A percentile compares a stretch with the other conserved stretches of the same genome.
These are phyloP conservation scores for Halotydeus destructor DNA, from an alignment of 1,140 invertebrate species.

Conservation along the genomic window DNA sequence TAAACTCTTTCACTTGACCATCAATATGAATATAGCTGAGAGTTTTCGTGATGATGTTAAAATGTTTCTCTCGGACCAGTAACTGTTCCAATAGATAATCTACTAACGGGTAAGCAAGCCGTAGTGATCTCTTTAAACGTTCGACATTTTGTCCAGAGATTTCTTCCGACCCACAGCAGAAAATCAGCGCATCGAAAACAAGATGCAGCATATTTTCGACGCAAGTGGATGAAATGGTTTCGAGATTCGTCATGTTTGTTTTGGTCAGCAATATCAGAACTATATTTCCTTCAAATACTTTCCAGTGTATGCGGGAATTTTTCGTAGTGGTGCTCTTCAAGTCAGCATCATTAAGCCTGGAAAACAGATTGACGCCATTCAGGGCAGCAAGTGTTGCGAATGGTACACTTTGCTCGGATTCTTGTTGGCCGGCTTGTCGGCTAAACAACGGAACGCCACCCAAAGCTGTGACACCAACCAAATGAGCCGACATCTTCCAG, in stretches of 20 bases:
- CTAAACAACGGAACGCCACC: slow-evolving; percentile 11
- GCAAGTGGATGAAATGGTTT: background rate
- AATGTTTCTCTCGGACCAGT: background rate
- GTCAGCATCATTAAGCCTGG: slow-evolving; percentile 10
- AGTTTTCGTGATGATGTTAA: background rate
- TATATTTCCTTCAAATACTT: slow-evolving; percentile 8
- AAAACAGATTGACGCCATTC: slow-evolving; percentile 13
- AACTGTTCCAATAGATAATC: slow-evolving; percentile 11
- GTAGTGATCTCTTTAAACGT: slow-evolving; percentile 8
- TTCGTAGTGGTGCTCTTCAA: background rate
- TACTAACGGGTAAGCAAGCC: slow-evolving; percentile 4
- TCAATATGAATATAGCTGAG: slow-evolving; percentile 1
- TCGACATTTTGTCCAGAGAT: slow-evolving; percentile 5
- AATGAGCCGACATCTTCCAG: slow-evolving; percentile 9
- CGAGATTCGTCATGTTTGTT: background rate
- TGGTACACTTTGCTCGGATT: background rate
- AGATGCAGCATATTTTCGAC: slow-evolving; percentile 7
- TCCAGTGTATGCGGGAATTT: slow-evolving; percentile 6
- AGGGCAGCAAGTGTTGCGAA: slow-evolving; percentile 4
- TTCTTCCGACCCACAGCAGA: slow-evolving; percentile 3
- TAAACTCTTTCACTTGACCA: background rate
- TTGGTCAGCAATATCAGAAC: slow-evolving; percentile 6
- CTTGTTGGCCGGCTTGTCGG: background rate
- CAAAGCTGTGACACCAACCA: slow-evolving; percentile 4
- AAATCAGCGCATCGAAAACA: slow-evolving; percentile 5